phyloP scores from a whole-genome alignment of 2,113 vertebrate genomes.

The Crotalus helleri region DNA sequence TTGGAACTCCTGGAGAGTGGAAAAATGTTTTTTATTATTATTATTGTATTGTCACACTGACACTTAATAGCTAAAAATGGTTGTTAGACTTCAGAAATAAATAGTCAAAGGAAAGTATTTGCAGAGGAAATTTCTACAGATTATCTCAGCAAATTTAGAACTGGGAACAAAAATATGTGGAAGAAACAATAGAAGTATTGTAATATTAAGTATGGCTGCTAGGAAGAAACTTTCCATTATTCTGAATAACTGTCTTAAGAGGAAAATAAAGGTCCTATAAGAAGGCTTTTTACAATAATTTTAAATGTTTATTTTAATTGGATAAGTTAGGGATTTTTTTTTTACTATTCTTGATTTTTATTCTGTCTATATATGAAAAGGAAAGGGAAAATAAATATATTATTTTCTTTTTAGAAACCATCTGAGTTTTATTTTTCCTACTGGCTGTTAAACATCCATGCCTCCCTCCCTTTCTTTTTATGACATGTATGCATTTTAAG shows the following conservation, averaged over 20 bases:
- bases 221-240: neutral
- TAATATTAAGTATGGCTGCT: neutral
- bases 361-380: neutral
- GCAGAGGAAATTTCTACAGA: neutral
- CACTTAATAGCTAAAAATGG: neutral
- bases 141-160: neutral
- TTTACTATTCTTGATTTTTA: neutral
- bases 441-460: neutral
- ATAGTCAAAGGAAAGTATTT: neutral
- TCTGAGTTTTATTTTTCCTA: neutral
- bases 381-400: neutral
- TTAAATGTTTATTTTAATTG: neutral
- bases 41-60: neutral
- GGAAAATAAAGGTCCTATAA: neutral
- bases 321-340: neutral
- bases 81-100: neutral
- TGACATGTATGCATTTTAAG: neutral
- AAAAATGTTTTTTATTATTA: neutral
- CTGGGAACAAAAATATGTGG: neutral
- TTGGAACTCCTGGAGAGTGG: neutral
- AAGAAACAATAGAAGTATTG: neutral
- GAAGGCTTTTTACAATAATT: neutral
- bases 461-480: neutral
- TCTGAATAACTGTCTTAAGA: neutral
- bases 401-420: neutral